Evolutionary conservation across 2,113 vertebrate species (phyloP).

Genomic region (Amphilophus citrinellus): DNA sequence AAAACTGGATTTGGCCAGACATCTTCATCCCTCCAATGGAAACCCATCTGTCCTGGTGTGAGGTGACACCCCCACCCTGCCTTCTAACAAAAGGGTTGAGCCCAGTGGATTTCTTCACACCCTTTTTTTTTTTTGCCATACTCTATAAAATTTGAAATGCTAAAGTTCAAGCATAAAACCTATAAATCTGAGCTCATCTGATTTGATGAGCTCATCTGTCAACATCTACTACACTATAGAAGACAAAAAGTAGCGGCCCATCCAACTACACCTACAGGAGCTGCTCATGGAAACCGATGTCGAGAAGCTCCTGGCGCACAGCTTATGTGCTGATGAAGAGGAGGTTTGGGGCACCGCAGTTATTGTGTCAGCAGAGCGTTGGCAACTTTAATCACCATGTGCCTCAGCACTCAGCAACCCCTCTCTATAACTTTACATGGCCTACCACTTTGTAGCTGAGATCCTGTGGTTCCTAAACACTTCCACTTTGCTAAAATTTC

Average conservation of each 20-base stretch:
- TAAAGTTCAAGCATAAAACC: background rate
- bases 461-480: background rate
- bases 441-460: background rate
- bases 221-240: background rate
- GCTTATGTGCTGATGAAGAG: background rate
- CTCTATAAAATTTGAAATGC: background rate
- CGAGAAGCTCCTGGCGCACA: background rate
- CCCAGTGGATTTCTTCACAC: slow-evolving; percentile 47
- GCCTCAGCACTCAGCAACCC: background rate
- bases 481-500: background rate
- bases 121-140: background rate
- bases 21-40: slow-evolving; percentile 79
- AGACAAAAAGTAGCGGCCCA: background rate
- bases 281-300: background rate
- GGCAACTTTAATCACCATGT: too few species aligned
- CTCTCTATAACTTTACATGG: background rate
- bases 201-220: background rate
- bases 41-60: slow-evolving; percentile 78
- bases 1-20: slow-evolving; percentile 85
- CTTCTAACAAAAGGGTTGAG: slow-evolving; percentile 63
- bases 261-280: background rate
- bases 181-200: background rate
- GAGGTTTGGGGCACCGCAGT: background rate
- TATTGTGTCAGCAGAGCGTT: background rate
- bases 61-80: slow-evolving; percentile 75